Conservation (phyloP, 2,797 vertebrate species). For the Pristis pectinata region DNA sequence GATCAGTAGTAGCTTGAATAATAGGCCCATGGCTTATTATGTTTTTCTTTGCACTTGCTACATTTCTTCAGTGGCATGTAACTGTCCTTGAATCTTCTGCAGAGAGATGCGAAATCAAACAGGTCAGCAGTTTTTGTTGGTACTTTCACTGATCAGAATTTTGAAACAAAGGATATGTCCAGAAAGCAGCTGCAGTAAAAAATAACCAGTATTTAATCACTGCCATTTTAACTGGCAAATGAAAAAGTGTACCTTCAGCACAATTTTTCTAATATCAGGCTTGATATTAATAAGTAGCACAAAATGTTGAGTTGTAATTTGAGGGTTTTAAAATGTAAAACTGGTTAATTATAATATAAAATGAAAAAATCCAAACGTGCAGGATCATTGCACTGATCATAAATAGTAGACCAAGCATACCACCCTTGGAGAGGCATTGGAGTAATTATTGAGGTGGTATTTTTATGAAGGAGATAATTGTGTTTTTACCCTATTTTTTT, state of each 20-base stretch:
- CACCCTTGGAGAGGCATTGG: constrained; percentile 41
- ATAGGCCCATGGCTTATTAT: not conserved
- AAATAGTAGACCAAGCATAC: not conserved
- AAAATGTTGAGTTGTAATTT: constrained; percentile 2
- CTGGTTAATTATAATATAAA: not conserved
- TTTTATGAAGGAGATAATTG: constrained; percentile 55
- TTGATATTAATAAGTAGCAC: not conserved
- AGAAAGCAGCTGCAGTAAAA: not conserved
- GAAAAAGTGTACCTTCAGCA: constrained; percentile 19
- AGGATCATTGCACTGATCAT: constrained; percentile 5
- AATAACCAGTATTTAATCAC: constrained; percentile 29
- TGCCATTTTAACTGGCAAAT: constrained; percentile 25
- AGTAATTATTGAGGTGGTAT: constrained; percentile 48
- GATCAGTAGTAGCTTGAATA: not conserved
- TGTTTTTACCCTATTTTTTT: constrained; percentile 58
- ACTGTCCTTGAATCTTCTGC: constrained; percentile 33
- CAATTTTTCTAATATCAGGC: not conserved
- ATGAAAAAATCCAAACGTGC: not conserved
- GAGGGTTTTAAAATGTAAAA: not conserved
- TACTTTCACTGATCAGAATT: constrained; percentile 34
- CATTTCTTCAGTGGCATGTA: constrained; percentile 9
- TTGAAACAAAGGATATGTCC: constrained; percentile 33
- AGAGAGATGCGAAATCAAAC: constrained; percentile 30
- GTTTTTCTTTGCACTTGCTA: constrained; percentile 22
- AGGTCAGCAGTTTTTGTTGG: constrained; percentile 33